These are phyloP conservation scores for Eufriesea mexicana DNA, from an alignment of 1,140 invertebrate genomes.

Conservation along the genomic window DNA sequence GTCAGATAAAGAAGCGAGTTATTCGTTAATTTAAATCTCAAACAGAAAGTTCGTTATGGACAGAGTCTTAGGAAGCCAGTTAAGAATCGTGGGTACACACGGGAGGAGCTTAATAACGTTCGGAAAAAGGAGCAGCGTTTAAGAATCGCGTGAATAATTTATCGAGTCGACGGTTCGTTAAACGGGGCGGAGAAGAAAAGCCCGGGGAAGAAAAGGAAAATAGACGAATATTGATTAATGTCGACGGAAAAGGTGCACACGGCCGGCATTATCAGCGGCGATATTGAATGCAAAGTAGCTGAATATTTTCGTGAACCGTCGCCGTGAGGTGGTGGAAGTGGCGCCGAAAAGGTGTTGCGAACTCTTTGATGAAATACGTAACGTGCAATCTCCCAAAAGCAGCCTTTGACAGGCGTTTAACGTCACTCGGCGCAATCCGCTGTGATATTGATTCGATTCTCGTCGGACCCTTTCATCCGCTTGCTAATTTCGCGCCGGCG, in stretches of 20 bases:
- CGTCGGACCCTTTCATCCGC: conserved; percentile 9
- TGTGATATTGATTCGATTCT: conserved; percentile 52
- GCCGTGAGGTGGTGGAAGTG: background rate
- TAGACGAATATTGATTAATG: conserved; percentile 40
- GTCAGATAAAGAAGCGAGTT: background rate
- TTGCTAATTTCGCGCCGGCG: conserved; percentile 28
- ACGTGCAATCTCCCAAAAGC: conserved; percentile 51
- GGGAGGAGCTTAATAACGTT: conserved; percentile 6
- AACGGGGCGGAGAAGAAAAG: background rate
- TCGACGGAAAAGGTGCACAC: background rate
- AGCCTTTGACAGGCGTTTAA: conserved; percentile 55
- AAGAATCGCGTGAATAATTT: conserved; percentile 32
- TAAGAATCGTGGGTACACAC: conserved; percentile 14
- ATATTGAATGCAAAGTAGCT: conserved; percentile 46
- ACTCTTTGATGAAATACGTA: conserved; percentile 63
- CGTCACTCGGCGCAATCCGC: conserved; percentile 34
- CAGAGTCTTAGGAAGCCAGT: background rate
- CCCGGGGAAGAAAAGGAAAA: background rate
- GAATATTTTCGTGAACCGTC: conserved; percentile 23
- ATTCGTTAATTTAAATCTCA: conserved; percentile 1
- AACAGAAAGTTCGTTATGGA: background rate
- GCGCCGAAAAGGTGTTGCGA: background rate
- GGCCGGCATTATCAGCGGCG: conserved; percentile 22
- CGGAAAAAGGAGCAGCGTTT: background rate
- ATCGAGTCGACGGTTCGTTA: background rate